phyloP scores from a whole-genome alignment of 2,888 invertebrate genomes.

The Yponomeuta sedellus region DNA sequence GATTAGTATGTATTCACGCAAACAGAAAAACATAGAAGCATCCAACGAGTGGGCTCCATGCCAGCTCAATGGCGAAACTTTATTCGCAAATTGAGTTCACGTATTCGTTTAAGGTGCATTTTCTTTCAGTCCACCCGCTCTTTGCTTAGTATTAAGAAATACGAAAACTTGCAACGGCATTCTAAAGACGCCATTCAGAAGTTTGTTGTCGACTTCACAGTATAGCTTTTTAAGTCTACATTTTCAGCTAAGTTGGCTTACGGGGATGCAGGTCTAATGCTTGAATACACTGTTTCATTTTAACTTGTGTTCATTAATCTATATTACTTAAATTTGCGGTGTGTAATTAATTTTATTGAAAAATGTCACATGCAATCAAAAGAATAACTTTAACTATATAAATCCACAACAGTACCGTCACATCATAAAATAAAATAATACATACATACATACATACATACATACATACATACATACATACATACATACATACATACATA shows the following conservation, averaged over 20 bases:
- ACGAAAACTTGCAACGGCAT: slow-evolving; percentile 71
- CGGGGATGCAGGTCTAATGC: background rate
- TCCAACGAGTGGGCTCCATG: slow-evolving; percentile 36
- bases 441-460: too few relatives aligned
- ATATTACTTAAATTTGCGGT: too few relatives aligned
- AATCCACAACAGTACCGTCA: too few relatives aligned
- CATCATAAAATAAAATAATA: too few relatives aligned
- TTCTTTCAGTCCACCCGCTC: slow-evolving; percentile 65
- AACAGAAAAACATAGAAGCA: slow-evolving; percentile 16
- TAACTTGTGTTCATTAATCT: too few relatives aligned
- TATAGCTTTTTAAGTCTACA: slow-evolving; percentile 9
- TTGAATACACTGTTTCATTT: background rate
- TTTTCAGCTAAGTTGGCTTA: slow-evolving; percentile 1
- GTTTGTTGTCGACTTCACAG: slow-evolving; percentile 43
- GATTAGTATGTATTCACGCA: background rate
- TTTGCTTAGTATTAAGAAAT: slow-evolving; percentile 71
- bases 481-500: too few relatives aligned
- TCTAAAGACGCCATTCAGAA: slow-evolving; percentile 66
- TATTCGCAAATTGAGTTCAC: slow-evolving; percentile 74
- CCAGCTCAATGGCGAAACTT: slow-evolving; percentile 63
- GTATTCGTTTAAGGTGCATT: slow-evolving; percentile 73
- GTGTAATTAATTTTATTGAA: too few relatives aligned
- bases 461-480: too few relatives aligned
- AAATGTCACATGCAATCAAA: too few relatives aligned
- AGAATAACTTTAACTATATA: too few relatives aligned